Evolutionary conservation across 64 coral and sea anemone genomes (phyloP).

Genomic region (Acropora tenuis): DNA sequence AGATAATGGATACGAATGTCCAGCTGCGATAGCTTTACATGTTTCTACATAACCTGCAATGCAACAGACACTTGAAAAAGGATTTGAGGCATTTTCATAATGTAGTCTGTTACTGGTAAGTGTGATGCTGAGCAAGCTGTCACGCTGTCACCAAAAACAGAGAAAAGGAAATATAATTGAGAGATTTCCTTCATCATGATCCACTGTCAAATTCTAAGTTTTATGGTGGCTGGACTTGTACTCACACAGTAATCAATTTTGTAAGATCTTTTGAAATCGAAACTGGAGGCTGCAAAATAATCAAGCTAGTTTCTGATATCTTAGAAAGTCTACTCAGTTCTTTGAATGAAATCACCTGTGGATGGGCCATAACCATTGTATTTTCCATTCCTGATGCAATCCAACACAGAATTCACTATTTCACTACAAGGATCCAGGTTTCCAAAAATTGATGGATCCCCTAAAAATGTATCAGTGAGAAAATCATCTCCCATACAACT

Average conservation of each 20-base stretch:
- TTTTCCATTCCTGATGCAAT: slow-evolving; percentile 51
- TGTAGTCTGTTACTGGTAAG: too few species aligned
- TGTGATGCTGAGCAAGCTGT: too few species aligned
- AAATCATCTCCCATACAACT: not conserved
- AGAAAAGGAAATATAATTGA: too few species aligned
- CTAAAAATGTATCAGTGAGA: slow-evolving; percentile 5
- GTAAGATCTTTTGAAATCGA: too few species aligned
- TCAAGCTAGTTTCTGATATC: too few species aligned
- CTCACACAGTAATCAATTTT: too few species aligned
- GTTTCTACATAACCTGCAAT: slow-evolving; percentile 63
- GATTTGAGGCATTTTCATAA: too few species aligned
- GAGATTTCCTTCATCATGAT: too few species aligned
- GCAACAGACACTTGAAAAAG: not conserved
- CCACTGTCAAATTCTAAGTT: too few species aligned
- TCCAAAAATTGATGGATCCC: slow-evolving; percentile 94
- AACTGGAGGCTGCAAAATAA: too few species aligned
- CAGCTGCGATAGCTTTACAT: slow-evolving; percentile 67
- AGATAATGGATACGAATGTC: slow-evolving; percentile 71
- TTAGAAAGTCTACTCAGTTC: not conserved
- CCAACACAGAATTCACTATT: slow-evolving; percentile 69
- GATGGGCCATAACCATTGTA: slow-evolving; percentile 86
- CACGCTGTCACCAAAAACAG: too few species aligned
- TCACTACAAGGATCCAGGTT: slow-evolving; percentile 78
- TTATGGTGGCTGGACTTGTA: too few species aligned
- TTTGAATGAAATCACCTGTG: slow-evolving; percentile 50